phyloP scores from a whole-genome alignment of 2,113 vertebrate species.

The Sphyrna mokarran region DNA sequence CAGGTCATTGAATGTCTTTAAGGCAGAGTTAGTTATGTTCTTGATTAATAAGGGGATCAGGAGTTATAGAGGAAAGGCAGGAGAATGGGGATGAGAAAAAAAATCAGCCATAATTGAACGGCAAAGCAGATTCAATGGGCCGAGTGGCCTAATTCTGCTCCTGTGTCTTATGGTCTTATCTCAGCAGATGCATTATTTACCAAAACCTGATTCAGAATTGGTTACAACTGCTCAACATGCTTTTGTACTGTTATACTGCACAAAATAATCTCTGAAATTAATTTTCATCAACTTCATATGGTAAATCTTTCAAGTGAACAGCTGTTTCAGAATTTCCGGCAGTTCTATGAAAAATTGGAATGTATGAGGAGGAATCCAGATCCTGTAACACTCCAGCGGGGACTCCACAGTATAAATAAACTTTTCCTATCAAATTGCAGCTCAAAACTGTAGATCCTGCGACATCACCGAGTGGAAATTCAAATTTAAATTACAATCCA shows the following conservation, averaged over 20 bases:
- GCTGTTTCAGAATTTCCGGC: neutral
- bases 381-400: neutral
- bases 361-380: neutral
- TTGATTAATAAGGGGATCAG: too few species aligned
- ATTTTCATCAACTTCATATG: neutral
- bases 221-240: neutral
- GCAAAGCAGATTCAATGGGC: too few species aligned
- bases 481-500: neutral
- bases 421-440: neutral
- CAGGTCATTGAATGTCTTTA: too few species aligned
- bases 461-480: neutral
- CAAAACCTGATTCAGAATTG: neutral
- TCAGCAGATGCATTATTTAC: neutral
- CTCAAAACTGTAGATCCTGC: neutral
- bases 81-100: too few species aligned
- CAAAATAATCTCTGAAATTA: neutral
- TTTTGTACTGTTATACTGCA: neutral
- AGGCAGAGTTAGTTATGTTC: too few species aligned
- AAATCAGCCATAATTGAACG: too few species aligned
- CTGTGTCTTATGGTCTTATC: neutral
- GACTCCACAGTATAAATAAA: neutral
- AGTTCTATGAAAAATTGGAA: neutral
- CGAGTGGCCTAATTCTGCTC: too few species aligned
- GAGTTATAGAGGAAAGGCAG: too few species aligned
- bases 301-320: neutral